Percentiles rank a stretch among this genome's conserved stretches.
Conservation (phyloP, 2,113 vertebrate species). For the Nyctibius bracteatus region DNA sequence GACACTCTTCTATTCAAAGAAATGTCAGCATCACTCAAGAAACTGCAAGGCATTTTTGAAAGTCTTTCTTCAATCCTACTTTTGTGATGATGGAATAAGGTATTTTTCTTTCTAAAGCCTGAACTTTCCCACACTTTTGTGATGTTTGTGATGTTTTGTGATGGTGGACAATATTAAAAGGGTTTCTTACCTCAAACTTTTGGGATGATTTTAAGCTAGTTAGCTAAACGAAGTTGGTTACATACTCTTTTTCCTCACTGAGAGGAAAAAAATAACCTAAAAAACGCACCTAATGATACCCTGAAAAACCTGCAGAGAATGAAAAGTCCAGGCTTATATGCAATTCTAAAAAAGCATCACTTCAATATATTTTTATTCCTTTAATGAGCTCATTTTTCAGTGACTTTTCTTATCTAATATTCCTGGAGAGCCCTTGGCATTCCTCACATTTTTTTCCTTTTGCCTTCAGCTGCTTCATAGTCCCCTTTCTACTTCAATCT, state of each 20-base stretch:
- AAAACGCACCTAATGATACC: background rate
- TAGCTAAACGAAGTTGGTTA: background rate
- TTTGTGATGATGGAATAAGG: background rate
- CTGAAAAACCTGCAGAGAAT: background rate
- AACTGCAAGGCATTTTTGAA: background rate
- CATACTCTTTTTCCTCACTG: background rate
- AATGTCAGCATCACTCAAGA: background rate
- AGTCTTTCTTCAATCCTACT: background rate
- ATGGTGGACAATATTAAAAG: background rate
- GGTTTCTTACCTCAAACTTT: background rate
- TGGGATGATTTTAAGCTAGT: background rate
- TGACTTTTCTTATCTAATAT: slow-evolving; percentile 50
- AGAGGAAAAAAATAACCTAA: background rate
- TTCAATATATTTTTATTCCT: slow-evolving; percentile 20
- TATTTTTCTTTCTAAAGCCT: background rate
- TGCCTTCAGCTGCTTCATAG: slow-evolving; percentile 29
- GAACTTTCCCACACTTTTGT: background rate
- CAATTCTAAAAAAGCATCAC: background rate
- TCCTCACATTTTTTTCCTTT: slow-evolving; percentile 36
- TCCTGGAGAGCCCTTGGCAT: slow-evolving; percentile 35
- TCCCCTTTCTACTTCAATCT: slow-evolving; percentile 36
- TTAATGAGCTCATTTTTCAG: slow-evolving; percentile 51
- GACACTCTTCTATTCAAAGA: background rate
- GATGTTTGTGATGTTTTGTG: no score
- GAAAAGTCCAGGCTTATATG: background rate